These are phyloP conservation scores for Eptatretus burgeri DNA, from an alignment of 2,113 vertebrate genomes.

Conservation along the genomic window DNA sequence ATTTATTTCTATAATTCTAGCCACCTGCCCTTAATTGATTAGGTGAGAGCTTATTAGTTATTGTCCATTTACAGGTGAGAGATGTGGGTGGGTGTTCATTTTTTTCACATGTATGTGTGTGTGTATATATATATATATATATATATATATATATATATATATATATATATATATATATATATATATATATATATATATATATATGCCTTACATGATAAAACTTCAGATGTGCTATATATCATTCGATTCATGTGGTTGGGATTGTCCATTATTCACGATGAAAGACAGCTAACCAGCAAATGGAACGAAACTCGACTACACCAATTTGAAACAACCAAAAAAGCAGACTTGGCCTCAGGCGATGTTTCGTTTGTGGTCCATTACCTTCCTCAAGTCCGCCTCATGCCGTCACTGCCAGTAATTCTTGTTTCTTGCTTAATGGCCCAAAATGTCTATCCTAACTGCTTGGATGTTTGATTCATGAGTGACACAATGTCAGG, in stretches of 20 bases:
- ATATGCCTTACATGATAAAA: conserved; percentile 15
- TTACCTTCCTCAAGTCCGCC: too few species aligned
- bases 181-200: conserved; percentile 14
- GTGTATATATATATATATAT: conserved; percentile 10
- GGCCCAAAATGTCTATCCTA: too few species aligned
- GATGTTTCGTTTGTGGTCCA: conserved; percentile 28
- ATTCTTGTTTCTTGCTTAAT: too few species aligned
- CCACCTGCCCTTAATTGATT: too few species aligned
- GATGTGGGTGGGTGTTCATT: too few species aligned
- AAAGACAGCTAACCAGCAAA: neutral
- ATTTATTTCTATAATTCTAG: too few species aligned
- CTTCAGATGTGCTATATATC: conserved; percentile 9
- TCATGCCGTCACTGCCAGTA: too few species aligned
- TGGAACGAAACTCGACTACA: conserved; percentile 8
- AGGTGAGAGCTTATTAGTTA: too few species aligned
- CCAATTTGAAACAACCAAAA: conserved; percentile 11
- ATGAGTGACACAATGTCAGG: too few species aligned
- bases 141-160: conserved; percentile 10
- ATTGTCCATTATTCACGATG: conserved; percentile 10
- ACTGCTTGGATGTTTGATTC: too few species aligned
- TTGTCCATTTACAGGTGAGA: too few species aligned
- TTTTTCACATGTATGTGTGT: neutral
- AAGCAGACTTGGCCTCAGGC: conserved; percentile 18
- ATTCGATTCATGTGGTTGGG: conserved; percentile 10
- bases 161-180: too few species aligned